Base-by-base conservation (phyloP, 2,888 invertebrate species). In the Leptopilina myrica region DNA sequence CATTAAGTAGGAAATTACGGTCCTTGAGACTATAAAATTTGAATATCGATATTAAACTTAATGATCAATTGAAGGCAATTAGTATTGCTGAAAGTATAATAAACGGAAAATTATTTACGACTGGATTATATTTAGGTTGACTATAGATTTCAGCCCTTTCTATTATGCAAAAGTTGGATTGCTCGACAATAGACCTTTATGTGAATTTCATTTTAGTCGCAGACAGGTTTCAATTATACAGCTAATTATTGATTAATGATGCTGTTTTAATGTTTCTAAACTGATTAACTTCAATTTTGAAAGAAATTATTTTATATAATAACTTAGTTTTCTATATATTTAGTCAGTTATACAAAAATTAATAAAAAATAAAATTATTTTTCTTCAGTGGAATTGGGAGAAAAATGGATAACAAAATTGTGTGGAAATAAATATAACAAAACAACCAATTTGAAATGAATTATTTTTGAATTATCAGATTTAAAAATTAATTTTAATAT, bases 171-270 rank as follows among this genome's bases (percentile, higher is more conserved):
- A 56, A 73, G 73, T 73, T 53, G 73, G 33, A 56, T 33, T 53
- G 0, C 73, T 73, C 56, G 73, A 56, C 73, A 53, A 73, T 73
- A 73, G 73, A 56, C 53, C 73, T 73, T 73, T 73, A 73, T 73
- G 73, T 73, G 53, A 73, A 73, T 73, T 73, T 73, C 56, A 73
- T 56, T 73, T 73, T 73, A 56, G 53, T 56, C 73, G 53, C 73
- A 73, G 73, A 73, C 73, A 73, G 73, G 73, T 56, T 56, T 73
- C 56, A 56, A 73, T 73, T 33, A 73, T 73, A 12, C 33, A 73
- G 26, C 33, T 73, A 73, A 73, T 73, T 73, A 73, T 53, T 73
- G 53, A 73, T 73, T 56, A n/a, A 73, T 73, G 56, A 73, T 56
- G 69, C 69, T 73, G 33, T 56, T 56, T 73, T 33, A 73, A 73